Conservation (phyloP, 2,113 vertebrate genomes). For the Anguilla rostrata region DNA sequence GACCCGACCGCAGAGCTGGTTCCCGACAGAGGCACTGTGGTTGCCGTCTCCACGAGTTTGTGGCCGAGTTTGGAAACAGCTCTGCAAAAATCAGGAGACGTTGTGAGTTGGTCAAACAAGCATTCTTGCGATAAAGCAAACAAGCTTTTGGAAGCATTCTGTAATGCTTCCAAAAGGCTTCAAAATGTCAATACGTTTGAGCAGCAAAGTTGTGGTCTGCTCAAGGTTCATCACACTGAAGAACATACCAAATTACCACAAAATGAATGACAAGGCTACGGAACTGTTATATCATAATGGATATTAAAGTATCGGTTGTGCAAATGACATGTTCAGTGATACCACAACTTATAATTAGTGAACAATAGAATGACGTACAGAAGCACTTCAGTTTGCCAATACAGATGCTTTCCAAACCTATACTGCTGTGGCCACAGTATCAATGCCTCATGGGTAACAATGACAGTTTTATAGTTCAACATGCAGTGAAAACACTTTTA, state of each 20-base stretch:
- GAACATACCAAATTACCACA: neutral
- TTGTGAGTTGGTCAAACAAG: neutral
- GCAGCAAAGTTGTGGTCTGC: neutral
- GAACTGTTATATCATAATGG: neutral
- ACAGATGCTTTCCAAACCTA: neutral
- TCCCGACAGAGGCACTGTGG: constrained; percentile 46
- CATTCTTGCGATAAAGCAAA: too few relatives aligned
- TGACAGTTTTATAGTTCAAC: neutral
- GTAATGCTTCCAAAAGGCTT: neutral
- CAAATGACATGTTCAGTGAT: neutral
- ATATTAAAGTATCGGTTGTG: neutral
- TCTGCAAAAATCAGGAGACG: constrained; percentile 52
- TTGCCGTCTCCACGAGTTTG: constrained; percentile 68
- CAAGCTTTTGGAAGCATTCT: too few relatives aligned
- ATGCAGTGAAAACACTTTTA: too few relatives aligned
- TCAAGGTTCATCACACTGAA: neutral
- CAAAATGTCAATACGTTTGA: neutral
- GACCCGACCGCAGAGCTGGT: constrained; percentile 47
- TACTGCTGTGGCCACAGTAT: neutral
- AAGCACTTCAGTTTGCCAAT: neutral
- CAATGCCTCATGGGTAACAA: neutral
- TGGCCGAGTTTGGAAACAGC: constrained; percentile 75
- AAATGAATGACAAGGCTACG: neutral
- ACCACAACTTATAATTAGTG: neutral
- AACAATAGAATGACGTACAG: neutral